phyloP scores from a whole-genome alignment of 1,140 invertebrate genomes.

The Aphaenogaster ashmeadi region DNA sequence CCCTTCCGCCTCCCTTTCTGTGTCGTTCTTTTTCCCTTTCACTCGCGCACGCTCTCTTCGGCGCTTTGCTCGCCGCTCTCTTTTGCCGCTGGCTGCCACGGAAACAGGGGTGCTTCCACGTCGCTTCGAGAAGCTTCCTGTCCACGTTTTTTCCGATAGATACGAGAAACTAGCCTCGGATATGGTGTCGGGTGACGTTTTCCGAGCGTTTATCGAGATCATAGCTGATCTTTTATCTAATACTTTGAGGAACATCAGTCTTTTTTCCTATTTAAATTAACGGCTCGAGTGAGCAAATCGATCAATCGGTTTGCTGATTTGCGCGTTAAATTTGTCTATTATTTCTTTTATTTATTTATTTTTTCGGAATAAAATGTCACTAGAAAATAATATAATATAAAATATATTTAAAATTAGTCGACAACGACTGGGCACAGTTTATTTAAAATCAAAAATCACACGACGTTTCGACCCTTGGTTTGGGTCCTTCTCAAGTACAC shows the following conservation, averaged over 20 bases:
- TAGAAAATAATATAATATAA: background rate
- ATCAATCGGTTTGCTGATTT: background rate
- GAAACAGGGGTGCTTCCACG: conserved; percentile 79
- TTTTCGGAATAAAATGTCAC: background rate
- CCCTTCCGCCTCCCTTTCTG: conserved; percentile 59
- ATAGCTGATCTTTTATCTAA: conserved; percentile 50
- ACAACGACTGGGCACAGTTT: no score
- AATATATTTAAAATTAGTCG: no score
- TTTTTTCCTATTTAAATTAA: conserved; percentile 40
- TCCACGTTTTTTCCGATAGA: conserved; percentile 64
- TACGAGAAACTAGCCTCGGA: conserved; percentile 60
- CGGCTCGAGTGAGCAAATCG: background rate
- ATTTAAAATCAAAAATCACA: no score
- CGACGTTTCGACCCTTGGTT: no score
- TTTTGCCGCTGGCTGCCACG: conserved; percentile 68
- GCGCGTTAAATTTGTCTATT: background rate
- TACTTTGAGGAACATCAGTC: conserved; percentile 18
- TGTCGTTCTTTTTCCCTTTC: conserved; percentile 64
- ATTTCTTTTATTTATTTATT: background rate
- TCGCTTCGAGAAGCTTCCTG: conserved; percentile 75
- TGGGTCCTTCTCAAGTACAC: no score
- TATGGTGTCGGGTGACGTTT: conserved; percentile 51
- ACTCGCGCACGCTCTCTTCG: conserved; percentile 51
- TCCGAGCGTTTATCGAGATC: conserved; percentile 48
- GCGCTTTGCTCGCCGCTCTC: conserved; percentile 62